phyloP scores from a whole-genome alignment of 2,113 vertebrate species.

The Zootoca vivipara region DNA sequence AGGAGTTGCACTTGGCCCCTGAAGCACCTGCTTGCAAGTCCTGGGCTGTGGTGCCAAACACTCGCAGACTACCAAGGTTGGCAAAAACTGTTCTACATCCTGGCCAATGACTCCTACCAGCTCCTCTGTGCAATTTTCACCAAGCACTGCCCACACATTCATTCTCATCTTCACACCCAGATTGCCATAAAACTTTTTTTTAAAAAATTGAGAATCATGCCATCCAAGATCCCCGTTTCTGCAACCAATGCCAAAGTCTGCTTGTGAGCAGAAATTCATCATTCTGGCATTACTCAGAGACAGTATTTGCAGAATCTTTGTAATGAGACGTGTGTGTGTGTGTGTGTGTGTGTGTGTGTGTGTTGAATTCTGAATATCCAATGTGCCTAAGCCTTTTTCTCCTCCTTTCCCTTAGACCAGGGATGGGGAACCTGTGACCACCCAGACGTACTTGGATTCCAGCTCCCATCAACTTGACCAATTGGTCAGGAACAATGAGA shows the following conservation, averaged over 20 bases:
- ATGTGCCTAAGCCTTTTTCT: not conserved
- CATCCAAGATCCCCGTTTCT: not conserved
- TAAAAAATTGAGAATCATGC: not conserved
- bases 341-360: not conserved
- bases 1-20: no score
- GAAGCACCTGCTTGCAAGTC: no score
- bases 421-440: not conserved
- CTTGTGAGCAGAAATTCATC: not conserved
- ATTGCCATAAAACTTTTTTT: not conserved
- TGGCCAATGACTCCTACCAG: not conserved
- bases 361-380: not conserved
- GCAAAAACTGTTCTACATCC: not conserved
- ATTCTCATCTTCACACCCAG: not conserved
- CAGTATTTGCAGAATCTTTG: not conserved
- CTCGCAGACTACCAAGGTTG: no score
- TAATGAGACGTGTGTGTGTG: not conserved
- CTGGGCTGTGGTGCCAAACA: no score
- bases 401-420: no score
- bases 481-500: not conserved
- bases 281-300: not conserved
- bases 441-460: no score
- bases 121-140: not conserved
- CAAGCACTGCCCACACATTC: not conserved
- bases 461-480: not conserved
- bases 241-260: not conserved